Evolutionary conservation across 30 jellyfish, hydroid and myxozoan species (phyloP).

Genomic region (Aurelia aurita): DNA sequence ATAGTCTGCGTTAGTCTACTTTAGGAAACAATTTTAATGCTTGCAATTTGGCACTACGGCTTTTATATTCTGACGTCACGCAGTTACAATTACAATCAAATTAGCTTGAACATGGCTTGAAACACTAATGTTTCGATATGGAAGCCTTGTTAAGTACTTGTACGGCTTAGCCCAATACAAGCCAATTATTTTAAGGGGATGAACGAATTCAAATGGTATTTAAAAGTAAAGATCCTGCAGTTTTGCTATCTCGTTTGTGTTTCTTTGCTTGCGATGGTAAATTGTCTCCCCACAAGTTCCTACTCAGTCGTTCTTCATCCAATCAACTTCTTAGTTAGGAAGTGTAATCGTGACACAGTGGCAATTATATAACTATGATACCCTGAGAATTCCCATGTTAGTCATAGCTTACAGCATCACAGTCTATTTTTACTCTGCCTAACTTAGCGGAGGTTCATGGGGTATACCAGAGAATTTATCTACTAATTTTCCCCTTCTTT

Average conservation of each 20-base stretch:
- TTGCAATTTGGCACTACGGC: too few relatives aligned
- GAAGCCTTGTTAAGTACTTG: conserved; percentile 52
- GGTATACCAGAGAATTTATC: too few relatives aligned
- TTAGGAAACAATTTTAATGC: too few relatives aligned
- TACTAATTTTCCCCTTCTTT: too few relatives aligned
- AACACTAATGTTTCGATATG: conserved; percentile 41
- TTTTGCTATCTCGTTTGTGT: conserved; percentile 30
- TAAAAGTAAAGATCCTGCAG: conserved; percentile 48
- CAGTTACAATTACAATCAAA: too few relatives aligned
- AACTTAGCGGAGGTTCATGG: too few relatives aligned
- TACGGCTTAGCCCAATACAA: conserved; percentile 16
- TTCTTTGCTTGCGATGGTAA: conserved; percentile 11
- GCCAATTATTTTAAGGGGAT: conserved; percentile 50
- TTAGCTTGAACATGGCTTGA: not conserved
- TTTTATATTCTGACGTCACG: too few relatives aligned
- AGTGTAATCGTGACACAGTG: not conserved
- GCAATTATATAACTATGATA: not conserved
- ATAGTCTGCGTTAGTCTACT: too few relatives aligned
- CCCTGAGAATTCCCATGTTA: not conserved
- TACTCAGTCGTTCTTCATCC: conserved; percentile 64
- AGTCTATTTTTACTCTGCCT: too few relatives aligned
- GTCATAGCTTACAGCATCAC: too few relatives aligned
- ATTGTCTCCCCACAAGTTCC: conserved; percentile 72
- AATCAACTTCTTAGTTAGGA: conserved; percentile 7
- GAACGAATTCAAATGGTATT: conserved; percentile 55